These are phyloP conservation scores for Hoplias malabaricus DNA, from an alignment of 2,113 vertebrate genomes.

Conservation along the genomic window DNA sequence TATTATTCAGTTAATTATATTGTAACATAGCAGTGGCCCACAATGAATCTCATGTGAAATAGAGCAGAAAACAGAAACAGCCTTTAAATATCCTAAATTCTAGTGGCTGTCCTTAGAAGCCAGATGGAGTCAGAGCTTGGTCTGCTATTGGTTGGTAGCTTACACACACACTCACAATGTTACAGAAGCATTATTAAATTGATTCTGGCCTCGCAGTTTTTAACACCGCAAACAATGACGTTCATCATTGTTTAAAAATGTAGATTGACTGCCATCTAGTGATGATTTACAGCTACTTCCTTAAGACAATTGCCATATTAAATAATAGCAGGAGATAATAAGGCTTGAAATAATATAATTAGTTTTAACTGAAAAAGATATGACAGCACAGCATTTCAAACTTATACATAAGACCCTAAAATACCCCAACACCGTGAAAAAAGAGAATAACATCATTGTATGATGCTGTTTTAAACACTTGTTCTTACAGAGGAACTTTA, in stretches of 20 bases:
- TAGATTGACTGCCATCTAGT: conserved; percentile 31
- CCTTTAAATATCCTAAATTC: no score
- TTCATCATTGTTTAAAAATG: background rate
- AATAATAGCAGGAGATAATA: background rate
- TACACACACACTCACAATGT: background rate
- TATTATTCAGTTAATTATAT: no score
- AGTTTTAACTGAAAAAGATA: background rate
- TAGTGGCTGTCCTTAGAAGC: no score
- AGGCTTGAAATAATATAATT: background rate
- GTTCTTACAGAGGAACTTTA: background rate
- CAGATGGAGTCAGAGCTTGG: no score
- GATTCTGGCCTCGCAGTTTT: background rate
- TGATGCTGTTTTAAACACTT: background rate
- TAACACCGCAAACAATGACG: background rate
- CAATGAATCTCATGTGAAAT: no score
- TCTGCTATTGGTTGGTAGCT: no score
- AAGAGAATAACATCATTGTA: background rate
- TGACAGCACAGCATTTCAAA: no score
- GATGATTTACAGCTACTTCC: background rate
- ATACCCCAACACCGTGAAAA: background rate
- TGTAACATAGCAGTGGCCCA: no score
- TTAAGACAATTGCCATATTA: background rate
- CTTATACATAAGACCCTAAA: background rate
- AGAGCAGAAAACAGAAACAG: no score
- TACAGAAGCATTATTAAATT: background rate